Base-by-base conservation (phyloP, 2,797 vertebrate species). In the Gadopsis marmoratus region DNA sequence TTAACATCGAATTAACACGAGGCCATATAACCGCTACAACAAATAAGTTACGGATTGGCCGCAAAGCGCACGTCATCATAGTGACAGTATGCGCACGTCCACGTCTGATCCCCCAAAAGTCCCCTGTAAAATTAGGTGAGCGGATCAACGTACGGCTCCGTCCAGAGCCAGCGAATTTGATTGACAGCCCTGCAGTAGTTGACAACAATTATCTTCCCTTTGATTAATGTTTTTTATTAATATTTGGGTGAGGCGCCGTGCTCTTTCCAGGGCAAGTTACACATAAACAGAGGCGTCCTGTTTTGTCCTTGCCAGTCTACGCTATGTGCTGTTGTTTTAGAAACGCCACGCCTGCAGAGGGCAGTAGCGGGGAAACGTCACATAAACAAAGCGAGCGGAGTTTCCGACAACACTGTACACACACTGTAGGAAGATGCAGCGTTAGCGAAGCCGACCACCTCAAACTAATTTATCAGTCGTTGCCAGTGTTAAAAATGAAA, bases 401-500 rank as follows among this genome's bases (percentile, higher is more conserved):
- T 26, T 2, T 4, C 5, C 12, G 68, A 51, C 17, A 0, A 47
- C 26, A 26, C 26, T 26, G 26, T 26, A 26, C 26, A 26, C 26
- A 9, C 17, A 29, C 26, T 7, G 26, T 0, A 3, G 9, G n/a
- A 47, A 62, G 67, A 86, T 86, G 82, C 31, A 1, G 23, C 23
- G 61, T 29, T 85, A 78, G 67, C 41, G 4, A 17, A 75, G 5
- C 10, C 0, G 13, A 16, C 54, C 14, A 31, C 3, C 4, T 41
- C n/a, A 19, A 70, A 14, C 2, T 47, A 0, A 41, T 55, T 67
- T 59, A 74, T 39, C 5, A 39, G 8, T 16, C 4, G 0, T 9
- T 26, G 12, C 10, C 51, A 35, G 12, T n/a, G 29, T 76, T 71
- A 59, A 82, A 90, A 74, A 96, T 96, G 95, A 96, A 95, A 79